Base-by-base conservation (phyloP, 2,888 invertebrate genomes). In the Ornithoptera alexandrae region DNA sequence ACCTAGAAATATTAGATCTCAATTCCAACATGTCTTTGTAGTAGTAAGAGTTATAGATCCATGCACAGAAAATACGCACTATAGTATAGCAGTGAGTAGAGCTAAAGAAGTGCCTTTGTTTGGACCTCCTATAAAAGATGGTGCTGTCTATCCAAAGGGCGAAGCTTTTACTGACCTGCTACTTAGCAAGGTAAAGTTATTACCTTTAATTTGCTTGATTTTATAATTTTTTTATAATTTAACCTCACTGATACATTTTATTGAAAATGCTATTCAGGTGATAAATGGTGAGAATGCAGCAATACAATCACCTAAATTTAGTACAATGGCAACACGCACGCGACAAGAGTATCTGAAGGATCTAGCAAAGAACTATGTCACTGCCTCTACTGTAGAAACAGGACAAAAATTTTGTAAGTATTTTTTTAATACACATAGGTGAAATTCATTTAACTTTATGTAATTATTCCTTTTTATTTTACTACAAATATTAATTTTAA, bases 231-330 rank as follows among this genome's bases (percentile, higher is more conserved):
- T 7, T 18, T 4, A 0, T 30, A 30, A 30, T 30, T 30, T 5
- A 30, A 30, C 30, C 5, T 4, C 3, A 30, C 5, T 39, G 7
- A 10, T 36, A n/a, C 1, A n/a, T 20, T 61, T n/a, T 61, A 1
- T 42, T 61, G 39, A 56, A 57, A 39, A 50, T 69, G 62, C 64
- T 17, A 80, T 81, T n/a, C 68, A 93, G 93, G 96, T 98, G 58
- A 97, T 99, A 74, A 99, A 99, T 87, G 98, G 98, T 36, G 98
- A 99, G 86, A 98, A 98, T 89, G 98, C 98, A 17, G 98, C 98
- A 17, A 98, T 98, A 84, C 95, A 97, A 78, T 98, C 98, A 61
- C 98, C 98, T 81, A 99, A 99, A 90, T 99, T 99, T 89, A 97
- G 97, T 67, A 97, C 98, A 63, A 98, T 99, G 98, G 98, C 98